Evolutionary conservation across 2,797 vertebrate genomes (phyloP).

Genomic region (Pseudochromis fuscus): DNA sequence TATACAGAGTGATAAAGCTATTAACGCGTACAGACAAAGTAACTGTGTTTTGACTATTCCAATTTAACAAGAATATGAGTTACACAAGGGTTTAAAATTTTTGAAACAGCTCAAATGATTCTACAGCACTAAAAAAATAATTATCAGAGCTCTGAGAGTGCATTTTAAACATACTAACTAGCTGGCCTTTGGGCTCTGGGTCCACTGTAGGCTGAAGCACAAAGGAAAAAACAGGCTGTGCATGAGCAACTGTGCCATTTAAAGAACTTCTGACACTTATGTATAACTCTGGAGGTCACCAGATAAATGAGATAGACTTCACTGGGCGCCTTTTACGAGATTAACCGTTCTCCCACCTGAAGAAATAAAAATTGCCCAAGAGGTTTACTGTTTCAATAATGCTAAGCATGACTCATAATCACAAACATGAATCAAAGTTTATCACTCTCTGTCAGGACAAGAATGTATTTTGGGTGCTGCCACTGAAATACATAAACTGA

Average conservation of each 20-base stretch:
- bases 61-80: constrained; percentile 35
- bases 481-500: constrained; percentile 43
- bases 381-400: constrained; percentile 76
- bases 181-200: constrained; percentile 17
- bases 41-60: constrained; percentile 41
- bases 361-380: constrained; percentile 66
- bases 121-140: neutral
- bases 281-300: constrained; percentile 68
- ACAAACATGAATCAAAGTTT: constrained; percentile 73
- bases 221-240: constrained; percentile 11
- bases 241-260: constrained; percentile 23
- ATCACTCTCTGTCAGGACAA: constrained; percentile 58
- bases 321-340: constrained; percentile 51
- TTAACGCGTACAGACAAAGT: constrained; percentile 58
- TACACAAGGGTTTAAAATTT: constrained; percentile 18
- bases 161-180: neutral
- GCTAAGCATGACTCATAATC: constrained; percentile 70
- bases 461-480: constrained; percentile 53
- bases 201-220: constrained; percentile 10
- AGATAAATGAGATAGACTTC: constrained; percentile 67
- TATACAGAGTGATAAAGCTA: constrained; percentile 52
- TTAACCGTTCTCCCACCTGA: constrained; percentile 53
- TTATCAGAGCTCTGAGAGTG: constrained; percentile 5
- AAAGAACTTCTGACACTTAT: constrained; percentile 41
- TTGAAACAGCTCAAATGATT: constrained; percentile 1